These are phyloP conservation scores for Calliopsis andreniformis DNA, from an alignment of 1,140 invertebrate species.

Conservation along the genomic window DNA sequence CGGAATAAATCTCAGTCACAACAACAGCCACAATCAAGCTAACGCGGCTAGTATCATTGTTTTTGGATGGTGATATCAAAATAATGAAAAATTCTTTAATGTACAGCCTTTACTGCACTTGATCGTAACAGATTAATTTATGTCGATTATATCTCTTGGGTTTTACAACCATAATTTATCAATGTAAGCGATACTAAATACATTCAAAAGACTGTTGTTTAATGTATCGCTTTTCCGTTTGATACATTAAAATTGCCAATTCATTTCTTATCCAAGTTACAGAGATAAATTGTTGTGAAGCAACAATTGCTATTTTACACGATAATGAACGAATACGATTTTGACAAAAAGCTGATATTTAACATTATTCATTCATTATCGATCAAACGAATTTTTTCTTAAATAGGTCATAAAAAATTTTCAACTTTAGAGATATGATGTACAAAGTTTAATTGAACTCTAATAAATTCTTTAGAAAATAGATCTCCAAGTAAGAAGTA, in stretches of 20 bases:
- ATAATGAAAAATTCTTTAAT: conserved; percentile 68
- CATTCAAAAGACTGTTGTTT: conserved; percentile 73
- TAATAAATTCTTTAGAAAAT: conserved; percentile 6
- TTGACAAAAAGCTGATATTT: neutral
- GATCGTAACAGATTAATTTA: conserved; percentile 60
- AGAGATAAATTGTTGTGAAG: neutral
- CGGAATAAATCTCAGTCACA: conserved; percentile 83
- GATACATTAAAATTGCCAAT: conserved; percentile 30
- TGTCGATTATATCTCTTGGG: conserved; percentile 62
- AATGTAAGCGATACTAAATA: conserved; percentile 71
- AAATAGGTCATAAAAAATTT: conserved; percentile 12
- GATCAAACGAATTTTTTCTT: neutral
- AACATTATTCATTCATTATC: conserved; percentile 8
- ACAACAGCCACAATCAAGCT: conserved; percentile 76
- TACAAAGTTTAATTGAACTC: conserved; percentile 27
- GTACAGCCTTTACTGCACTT: conserved; percentile 69
- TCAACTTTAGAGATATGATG: conserved; percentile 8
- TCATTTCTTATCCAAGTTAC: neutral
- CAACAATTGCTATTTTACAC: neutral
- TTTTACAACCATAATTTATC: conserved; percentile 74
- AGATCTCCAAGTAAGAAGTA: neutral
- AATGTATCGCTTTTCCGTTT: conserved; percentile 48
- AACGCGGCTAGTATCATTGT: conserved; percentile 59
- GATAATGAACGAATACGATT: neutral
- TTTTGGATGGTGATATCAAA: conserved; percentile 34